These are phyloP conservation scores for Cacoxenus indagator DNA, from an alignment of 2,888 invertebrate genomes.

Conservation along the genomic window DNA sequence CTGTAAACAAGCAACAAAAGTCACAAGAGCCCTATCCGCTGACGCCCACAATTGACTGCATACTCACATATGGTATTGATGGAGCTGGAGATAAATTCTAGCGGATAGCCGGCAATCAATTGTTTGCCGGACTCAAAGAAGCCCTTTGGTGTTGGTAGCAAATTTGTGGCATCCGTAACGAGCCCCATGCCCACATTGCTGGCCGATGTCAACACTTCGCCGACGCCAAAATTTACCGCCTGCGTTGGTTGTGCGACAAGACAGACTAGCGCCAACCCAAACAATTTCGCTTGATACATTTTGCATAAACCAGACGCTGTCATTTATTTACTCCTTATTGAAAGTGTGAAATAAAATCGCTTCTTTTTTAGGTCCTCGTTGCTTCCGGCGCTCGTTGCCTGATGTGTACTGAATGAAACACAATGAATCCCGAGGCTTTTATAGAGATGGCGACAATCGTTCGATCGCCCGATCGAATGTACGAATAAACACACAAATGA, in stretches of 20 bases:
- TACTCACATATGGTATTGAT: conserved; percentile 65
- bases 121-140: conserved; percentile 64
- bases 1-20: conserved; percentile 38
- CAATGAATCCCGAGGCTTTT: background rate
- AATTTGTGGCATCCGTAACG: conserved; percentile 41
- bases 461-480: background rate
- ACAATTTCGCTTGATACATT: background rate
- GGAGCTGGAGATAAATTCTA: conserved; percentile 59
- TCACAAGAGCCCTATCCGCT: background rate
- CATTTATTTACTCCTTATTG: background rate
- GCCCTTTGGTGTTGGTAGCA: conserved; percentile 54
- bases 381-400: background rate
- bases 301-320: background rate
- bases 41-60: background rate
- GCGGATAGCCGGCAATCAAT: conserved; percentile 66
- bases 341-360: background rate
- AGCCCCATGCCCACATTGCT: conserved; percentile 49
- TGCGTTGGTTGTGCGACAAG: background rate
- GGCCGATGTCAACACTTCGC: conserved; percentile 51
- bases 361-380: background rate
- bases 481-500: background rate
- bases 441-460: background rate
- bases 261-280: background rate
- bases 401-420: background rate
- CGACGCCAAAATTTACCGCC: conserved; percentile 42